These are phyloP conservation scores for Carettochelys insculpta DNA, from an alignment of 2,113 vertebrate species.

Conservation along the genomic window DNA sequence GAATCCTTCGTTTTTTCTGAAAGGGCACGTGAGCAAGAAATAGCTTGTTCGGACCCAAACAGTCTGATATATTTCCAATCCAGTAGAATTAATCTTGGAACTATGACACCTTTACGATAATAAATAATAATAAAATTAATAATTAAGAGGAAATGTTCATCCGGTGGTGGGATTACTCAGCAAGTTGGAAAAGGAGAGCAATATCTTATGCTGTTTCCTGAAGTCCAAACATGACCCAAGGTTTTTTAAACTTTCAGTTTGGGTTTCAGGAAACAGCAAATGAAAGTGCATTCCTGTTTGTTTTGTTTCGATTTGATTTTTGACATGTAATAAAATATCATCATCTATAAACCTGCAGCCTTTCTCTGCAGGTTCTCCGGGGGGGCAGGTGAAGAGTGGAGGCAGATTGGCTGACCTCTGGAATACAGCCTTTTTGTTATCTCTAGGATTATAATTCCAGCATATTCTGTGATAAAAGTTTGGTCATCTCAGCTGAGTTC, in stretches of 20 bases:
- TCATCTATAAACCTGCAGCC: slow-evolving; percentile 53
- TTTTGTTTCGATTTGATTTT: not conserved
- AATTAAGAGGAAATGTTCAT: slow-evolving; percentile 10
- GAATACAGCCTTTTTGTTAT: slow-evolving; percentile 49
- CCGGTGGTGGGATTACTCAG: slow-evolving; percentile 49
- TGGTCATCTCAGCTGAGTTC: not conserved
- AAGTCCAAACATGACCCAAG: slow-evolving; percentile 62
- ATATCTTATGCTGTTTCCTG: slow-evolving; percentile 61
- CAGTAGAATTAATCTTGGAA: slow-evolving; percentile 18
- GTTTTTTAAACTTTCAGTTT: slow-evolving; percentile 70
- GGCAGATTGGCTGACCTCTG: slow-evolving; percentile 48
- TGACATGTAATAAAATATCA: slow-evolving; percentile 63
- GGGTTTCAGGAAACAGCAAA: slow-evolving; percentile 71
- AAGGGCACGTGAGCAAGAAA: slow-evolving; percentile 55
- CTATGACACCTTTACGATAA: not conserved
- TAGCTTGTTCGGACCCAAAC: slow-evolving; percentile 42
- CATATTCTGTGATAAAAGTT: not conserved
- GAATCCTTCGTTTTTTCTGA: not conserved
- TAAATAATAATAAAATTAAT: accelerated
- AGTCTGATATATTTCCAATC: slow-evolving; percentile 13
- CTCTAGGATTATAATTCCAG: slow-evolving; percentile 50
- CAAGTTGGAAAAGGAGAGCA: slow-evolving; percentile 54
- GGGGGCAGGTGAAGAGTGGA: slow-evolving; percentile 44
- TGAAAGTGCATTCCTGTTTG: slow-evolving; percentile 67
- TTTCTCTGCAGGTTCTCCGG: slow-evolving; percentile 30